Evolutionary conservation across 1,140 invertebrate species (phyloP).

Genomic region (Brachionus koreanus): DNA sequence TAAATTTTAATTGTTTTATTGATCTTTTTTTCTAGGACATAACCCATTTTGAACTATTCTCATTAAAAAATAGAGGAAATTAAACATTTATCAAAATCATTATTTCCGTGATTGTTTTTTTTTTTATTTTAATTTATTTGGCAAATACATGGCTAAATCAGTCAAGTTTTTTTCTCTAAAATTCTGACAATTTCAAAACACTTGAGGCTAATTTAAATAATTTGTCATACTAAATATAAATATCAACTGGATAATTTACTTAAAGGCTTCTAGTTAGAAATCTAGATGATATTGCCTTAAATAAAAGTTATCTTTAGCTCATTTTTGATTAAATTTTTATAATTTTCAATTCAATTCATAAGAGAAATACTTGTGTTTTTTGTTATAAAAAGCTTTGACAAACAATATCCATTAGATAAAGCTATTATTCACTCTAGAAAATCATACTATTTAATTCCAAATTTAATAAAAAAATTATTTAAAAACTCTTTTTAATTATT

Average conservation of each 20-base stretch:
- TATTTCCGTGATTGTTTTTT: neutral
- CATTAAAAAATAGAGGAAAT: neutral
- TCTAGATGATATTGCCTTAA: neutral
- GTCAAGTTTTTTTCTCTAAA: neutral
- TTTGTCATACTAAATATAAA: neutral
- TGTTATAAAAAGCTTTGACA: neutral
- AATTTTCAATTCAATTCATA: neutral
- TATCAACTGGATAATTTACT: neutral
- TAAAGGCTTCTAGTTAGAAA: neutral
- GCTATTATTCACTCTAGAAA: neutral
- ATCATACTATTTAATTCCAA: neutral
- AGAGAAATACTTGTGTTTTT: neutral
- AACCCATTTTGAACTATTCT: neutral
- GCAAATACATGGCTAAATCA: neutral
- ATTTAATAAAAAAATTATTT: neutral
- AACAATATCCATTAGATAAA: neutral
- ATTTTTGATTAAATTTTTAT: neutral
- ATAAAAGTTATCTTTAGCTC: neutral
- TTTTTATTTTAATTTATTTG: neutral
- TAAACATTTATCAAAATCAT: neutral
- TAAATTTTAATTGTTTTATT: conserved; percentile 2
- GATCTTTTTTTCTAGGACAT: neutral
- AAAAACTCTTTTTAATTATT: neutral
- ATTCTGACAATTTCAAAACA: neutral
- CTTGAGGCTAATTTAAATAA: conserved; percentile 8